phyloP scores from a whole-genome alignment of 2,797 vertebrate species.

The Muraenolepis orangiensis region DNA sequence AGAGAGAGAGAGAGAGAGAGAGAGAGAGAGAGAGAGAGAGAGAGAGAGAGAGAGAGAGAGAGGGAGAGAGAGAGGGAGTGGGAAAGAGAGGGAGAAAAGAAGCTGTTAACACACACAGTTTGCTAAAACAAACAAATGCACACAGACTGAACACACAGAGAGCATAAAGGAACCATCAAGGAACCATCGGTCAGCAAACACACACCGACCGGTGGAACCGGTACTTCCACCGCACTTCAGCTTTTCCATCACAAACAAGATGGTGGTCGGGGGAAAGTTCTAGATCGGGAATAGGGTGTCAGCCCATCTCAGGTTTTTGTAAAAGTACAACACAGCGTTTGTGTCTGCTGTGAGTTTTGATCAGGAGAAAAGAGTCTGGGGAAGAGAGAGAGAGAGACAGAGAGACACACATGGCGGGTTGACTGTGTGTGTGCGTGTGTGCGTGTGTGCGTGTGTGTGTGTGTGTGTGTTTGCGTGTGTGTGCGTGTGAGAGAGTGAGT shows the following conservation, averaged over 20 bases:
- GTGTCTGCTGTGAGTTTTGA: neutral
- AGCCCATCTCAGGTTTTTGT: too few relatives aligned
- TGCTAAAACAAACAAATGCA: neutral
- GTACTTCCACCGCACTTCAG: slow-evolving; percentile 33
- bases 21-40: neutral
- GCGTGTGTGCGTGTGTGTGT: neutral
- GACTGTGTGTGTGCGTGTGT: neutral
- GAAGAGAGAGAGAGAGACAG: neutral
- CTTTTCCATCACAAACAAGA: slow-evolving; percentile 57
- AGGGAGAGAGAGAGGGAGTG: slow-evolving; percentile 18
- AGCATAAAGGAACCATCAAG: slow-evolving; percentile 2
- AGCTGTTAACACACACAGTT: neutral
- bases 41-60: neutral
- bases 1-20: neutral
- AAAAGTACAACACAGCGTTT: too few relatives aligned
- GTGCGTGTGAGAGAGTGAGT: too few relatives aligned
- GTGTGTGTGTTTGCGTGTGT: too few relatives aligned
- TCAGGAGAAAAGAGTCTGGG: neutral
- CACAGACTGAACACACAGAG: slow-evolving; percentile 24
- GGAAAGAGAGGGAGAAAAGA: neutral
- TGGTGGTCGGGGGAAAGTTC: too few relatives aligned
- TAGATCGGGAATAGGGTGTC: neutral
- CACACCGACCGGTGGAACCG: slow-evolving; percentile 54
- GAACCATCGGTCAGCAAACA: slow-evolving; percentile 59
- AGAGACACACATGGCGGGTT: too few relatives aligned